Evolutionary conservation across 92 coral and sea anemone genomes (phyloP).

Genomic region (Micromussa lordhowensis): DNA sequence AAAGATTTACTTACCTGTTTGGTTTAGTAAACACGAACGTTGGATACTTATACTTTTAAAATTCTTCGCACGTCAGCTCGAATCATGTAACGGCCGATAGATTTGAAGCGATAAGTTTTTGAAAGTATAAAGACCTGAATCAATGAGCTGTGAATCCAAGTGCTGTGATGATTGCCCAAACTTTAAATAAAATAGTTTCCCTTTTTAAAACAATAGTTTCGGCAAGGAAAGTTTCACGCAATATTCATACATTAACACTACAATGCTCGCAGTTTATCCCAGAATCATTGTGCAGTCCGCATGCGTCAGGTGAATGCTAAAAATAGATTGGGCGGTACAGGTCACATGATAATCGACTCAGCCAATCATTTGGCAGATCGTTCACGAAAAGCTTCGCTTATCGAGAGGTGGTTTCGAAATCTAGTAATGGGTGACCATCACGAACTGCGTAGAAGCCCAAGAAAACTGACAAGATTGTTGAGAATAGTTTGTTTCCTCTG

Average conservation of each 20-base stretch:
- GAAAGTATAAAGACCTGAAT: background rate
- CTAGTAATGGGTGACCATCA: no score
- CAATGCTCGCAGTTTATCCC: background rate
- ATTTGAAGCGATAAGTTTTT: background rate
- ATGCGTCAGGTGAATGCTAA: conserved; percentile 54
- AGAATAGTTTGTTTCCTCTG: no score
- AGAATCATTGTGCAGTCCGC: background rate
- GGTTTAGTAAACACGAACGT: background rate
- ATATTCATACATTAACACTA: conserved; percentile 1
- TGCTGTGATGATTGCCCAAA: background rate
- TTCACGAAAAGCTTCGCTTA: background rate
- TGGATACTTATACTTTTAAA: background rate
- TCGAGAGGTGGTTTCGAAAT: background rate
- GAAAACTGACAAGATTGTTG: background rate
- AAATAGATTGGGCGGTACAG: conserved; percentile 63
- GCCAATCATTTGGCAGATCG: conserved; percentile 45
- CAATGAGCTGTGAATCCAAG: conserved; percentile 1
- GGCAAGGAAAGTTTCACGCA: background rate
- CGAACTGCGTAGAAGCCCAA: background rate
- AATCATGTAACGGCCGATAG: background rate
- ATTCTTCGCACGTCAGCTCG: background rate
- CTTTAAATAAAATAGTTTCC: background rate
- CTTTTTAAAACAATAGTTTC: background rate
- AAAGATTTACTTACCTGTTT: conserved; percentile 15
- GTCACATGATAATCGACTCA: conserved; percentile 51